A percentile compares a stretch with the other conserved stretches of the same genome.
Evolutionary conservation across 2,797 vertebrate species (phyloP).

Genomic region (Xenentodon cancila): DNA sequence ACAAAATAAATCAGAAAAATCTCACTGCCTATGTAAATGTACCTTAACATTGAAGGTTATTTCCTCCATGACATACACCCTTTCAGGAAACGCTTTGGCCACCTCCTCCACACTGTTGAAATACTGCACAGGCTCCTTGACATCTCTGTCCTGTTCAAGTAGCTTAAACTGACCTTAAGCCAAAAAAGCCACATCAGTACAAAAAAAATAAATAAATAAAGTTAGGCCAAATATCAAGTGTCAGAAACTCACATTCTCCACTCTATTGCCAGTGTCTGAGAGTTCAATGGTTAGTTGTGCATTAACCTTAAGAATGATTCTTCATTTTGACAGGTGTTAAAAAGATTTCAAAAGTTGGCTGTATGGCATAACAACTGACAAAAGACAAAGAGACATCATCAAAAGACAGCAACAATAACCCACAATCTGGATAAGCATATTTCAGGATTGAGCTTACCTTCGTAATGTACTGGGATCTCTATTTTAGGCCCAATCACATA

Average conservation of each 20-base stretch:
- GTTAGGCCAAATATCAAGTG: not conserved
- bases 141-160: slow-evolving; percentile 98
- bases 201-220: not conserved
- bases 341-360: not conserved
- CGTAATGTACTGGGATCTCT: slow-evolving; percentile 99
- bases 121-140: slow-evolving; percentile 98
- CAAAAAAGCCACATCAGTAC: slow-evolving; percentile 40
- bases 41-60: slow-evolving; percentile 99
- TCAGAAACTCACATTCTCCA: not conserved
- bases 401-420: not conserved
- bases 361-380: not conserved
- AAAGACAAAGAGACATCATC: not conserved
- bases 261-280: not conserved
- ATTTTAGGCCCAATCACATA: slow-evolving; percentile 90
- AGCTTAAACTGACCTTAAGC: slow-evolving; percentile 96
- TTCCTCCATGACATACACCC: slow-evolving; percentile 99
- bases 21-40: slow-evolving; percentile 30
- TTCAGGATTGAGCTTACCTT: slow-evolving; percentile 84
- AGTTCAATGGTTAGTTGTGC: not conserved
- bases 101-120: slow-evolving; percentile 99
- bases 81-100: slow-evolving; percentile 98
- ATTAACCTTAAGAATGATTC: not conserved
- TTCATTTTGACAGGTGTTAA: not conserved
- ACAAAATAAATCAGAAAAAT: not conserved
- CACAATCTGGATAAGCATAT: not conserved